Evolutionary conservation across 2,113 vertebrate genomes (phyloP).

Genomic region (Aplodontia rufa): DNA sequence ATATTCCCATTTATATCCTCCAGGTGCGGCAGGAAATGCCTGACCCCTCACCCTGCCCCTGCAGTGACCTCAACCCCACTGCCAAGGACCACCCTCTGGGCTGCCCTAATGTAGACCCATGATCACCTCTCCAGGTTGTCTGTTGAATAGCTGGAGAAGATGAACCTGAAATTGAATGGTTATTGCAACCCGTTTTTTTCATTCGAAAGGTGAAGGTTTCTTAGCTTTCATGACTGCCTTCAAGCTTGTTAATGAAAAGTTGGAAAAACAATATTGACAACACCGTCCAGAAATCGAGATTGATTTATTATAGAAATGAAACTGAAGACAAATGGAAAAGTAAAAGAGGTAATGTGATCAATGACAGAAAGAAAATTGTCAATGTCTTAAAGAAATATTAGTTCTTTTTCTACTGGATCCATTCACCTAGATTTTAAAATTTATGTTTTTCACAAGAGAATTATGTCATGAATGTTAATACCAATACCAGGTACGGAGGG

Average conservation of each 20-base stretch:
- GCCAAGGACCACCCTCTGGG: constrained; percentile 36
- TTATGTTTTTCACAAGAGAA: not conserved
- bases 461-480: not conserved
- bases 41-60: constrained; percentile 63
- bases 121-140: constrained; percentile 47
- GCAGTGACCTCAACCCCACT: constrained; percentile 33
- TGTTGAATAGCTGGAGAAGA: constrained; percentile 44
- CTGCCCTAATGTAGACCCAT: not conserved
- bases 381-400: constrained; percentile 30
- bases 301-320: constrained; percentile 42
- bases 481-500: not conserved
- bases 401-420: not conserved
- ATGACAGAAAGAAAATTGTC: constrained; percentile 39
- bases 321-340: constrained; percentile 10
- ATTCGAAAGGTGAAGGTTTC: constrained; percentile 72
- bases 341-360: not conserved
- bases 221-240: constrained; percentile 58
- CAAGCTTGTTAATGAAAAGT: constrained; percentile 68
- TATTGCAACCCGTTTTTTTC: constrained; percentile 41
- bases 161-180: constrained; percentile 52
- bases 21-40: constrained; percentile 57
- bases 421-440: constrained; percentile 7
- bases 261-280: constrained; percentile 51
- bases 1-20: constrained; percentile 57
- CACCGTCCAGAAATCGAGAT: constrained; percentile 14